Conservation (phyloP, 2,113 vertebrate species). For the Myrmophylax atrothorax region DNA sequence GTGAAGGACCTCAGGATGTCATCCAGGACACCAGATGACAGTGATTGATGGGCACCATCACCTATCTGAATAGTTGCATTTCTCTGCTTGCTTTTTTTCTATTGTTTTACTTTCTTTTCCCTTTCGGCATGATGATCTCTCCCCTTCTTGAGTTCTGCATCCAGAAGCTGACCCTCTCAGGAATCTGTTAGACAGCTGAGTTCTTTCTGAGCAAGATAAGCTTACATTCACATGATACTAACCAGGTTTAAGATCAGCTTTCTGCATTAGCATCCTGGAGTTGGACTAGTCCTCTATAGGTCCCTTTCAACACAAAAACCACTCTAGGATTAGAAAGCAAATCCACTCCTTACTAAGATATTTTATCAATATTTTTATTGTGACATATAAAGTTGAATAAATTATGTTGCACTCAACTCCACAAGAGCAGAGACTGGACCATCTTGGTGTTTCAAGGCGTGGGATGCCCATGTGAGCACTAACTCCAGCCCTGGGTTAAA, state of each 20-base stretch:
- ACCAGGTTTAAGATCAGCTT: neutral
- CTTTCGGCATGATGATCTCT: neutral
- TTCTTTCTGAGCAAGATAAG: neutral
- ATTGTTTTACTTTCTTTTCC: neutral
- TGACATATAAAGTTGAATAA: neutral
- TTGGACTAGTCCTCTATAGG: neutral
- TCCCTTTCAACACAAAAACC: neutral
- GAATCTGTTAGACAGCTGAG: fast-evolving
- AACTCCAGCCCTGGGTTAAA: neutral
- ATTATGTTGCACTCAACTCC: neutral
- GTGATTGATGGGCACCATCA: neutral
- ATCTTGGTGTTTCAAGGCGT: fast-evolving
- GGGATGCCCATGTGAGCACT: fast-evolving
- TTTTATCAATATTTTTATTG: neutral
- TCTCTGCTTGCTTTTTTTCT: neutral
- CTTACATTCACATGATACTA: neutral
- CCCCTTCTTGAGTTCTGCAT: neutral
- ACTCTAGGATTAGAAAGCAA: neutral
- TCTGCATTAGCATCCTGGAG: neutral
- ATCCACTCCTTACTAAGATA: neutral
- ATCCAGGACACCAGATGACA: neutral
- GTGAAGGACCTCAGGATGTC: neutral
- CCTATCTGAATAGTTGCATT: neutral
- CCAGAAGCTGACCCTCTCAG: neutral
- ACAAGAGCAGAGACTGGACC: neutral